These are phyloP conservation scores for Blomia tropicalis DNA, from an alignment of 2,888 invertebrate species.

Conservation along the genomic window DNA sequence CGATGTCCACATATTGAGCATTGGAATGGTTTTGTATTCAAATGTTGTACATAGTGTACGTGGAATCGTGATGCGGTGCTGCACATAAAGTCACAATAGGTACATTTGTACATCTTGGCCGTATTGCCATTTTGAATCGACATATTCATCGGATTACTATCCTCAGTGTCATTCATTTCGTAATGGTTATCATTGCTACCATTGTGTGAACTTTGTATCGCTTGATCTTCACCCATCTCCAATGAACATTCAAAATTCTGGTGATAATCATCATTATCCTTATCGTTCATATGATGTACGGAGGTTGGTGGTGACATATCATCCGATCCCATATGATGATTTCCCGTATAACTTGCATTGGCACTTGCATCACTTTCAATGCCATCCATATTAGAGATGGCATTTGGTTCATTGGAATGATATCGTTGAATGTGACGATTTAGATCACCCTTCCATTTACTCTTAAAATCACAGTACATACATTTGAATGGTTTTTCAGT, in stretches of 20 bases:
- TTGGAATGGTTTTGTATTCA: constrained; percentile 79
- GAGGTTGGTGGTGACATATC: not conserved
- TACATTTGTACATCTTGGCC: constrained; percentile 68
- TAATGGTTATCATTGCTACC: not conserved
- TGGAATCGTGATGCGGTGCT: constrained; percentile 81
- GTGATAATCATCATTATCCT: not conserved
- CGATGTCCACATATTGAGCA: constrained; percentile 83
- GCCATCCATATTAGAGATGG: not conserved
- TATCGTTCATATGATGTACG: not conserved
- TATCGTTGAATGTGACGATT: constrained; percentile 30
- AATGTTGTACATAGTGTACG: constrained; percentile 78
- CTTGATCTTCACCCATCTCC: constrained; percentile 9
- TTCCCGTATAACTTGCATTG: not conserved
- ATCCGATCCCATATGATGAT: not conserved
- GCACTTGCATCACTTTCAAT: not conserved
- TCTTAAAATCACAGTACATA: constrained; percentile 29
- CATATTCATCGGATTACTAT: not conserved
- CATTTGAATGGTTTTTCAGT: constrained; percentile 29
- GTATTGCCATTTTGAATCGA: not conserved
- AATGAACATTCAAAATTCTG: not conserved
- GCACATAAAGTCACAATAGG: constrained; percentile 79
- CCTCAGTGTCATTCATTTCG: constrained; percentile 6
- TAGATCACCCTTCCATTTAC: constrained; percentile 30
- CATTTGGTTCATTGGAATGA: constrained; percentile 18
- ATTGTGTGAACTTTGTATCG: not conserved